Conservation (phyloP, 2,113 vertebrate genomes). For the Serilophus lunatus region DNA sequence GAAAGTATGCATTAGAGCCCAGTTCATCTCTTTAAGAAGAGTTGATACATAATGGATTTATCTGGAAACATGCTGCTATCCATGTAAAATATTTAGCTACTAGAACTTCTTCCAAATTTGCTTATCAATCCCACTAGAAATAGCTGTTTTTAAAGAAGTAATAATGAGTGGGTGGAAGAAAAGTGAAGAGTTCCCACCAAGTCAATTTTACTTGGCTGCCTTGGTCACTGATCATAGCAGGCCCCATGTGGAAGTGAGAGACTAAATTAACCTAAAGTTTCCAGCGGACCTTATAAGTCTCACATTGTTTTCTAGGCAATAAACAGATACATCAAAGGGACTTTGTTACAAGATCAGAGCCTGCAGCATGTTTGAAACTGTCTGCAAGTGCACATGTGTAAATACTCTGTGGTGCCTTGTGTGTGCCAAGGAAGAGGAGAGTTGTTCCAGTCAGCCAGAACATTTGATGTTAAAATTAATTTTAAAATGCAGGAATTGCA, state of each 20-base stretch:
- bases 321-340: conserved; percentile 6
- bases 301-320: background rate
- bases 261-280: background rate
- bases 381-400: background rate
- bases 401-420: background rate
- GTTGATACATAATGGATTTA: background rate
- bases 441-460: background rate
- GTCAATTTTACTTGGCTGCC: background rate
- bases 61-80: background rate
- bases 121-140: background rate
- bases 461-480: background rate
- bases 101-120: background rate
- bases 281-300: background rate
- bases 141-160: background rate
- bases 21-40: background rate
- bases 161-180: background rate
- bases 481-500: background rate
- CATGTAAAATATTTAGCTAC: background rate
- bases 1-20: background rate
- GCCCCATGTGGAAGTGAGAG: background rate
- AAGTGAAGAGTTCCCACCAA: background rate
- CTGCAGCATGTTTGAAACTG: background rate
- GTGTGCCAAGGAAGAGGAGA: background rate
- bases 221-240: background rate
- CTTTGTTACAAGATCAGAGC: background rate